These are phyloP conservation scores for Drosophila rellima DNA, from an alignment of 2,888 invertebrate genomes.

Conservation along the genomic window DNA sequence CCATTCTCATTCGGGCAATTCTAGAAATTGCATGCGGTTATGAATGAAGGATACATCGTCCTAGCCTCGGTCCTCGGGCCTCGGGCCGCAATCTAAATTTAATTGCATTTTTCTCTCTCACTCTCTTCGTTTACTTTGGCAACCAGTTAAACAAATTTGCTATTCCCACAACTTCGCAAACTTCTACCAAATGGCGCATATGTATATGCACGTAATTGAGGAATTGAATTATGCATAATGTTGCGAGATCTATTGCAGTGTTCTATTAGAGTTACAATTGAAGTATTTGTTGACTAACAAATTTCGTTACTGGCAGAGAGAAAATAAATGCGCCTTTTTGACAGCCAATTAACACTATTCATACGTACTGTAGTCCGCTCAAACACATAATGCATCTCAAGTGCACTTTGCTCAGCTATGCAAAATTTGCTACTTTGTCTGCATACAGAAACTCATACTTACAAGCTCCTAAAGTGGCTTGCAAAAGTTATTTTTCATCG, in stretches of 20 bases:
- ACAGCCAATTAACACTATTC: conserved; percentile 36
- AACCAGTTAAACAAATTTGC: conserved; percentile 42
- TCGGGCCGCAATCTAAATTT: conserved; percentile 52
- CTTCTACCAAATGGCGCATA: conserved; percentile 42
- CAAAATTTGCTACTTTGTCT: conserved; percentile 23
- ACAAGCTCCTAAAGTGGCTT: conserved; percentile 26
- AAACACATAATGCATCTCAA: conserved; percentile 18
- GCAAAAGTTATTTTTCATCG: conserved; percentile 24
- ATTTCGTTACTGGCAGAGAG: neutral
- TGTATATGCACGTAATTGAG: conserved; percentile 46
- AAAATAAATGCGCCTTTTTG: neutral
- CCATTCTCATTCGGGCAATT: conserved; percentile 23
- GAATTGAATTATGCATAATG: conserved; percentile 49
- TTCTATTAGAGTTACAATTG: conserved; percentile 14
- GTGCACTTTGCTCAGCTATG: conserved; percentile 28
- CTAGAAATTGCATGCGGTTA: conserved; percentile 48
- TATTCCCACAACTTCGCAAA: conserved; percentile 30
- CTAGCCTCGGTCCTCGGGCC: conserved; percentile 1
- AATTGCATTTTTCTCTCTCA: conserved; percentile 54
- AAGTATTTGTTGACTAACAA: neutral
- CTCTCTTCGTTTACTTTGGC: conserved; percentile 19
- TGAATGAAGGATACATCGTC: conserved; percentile 47
- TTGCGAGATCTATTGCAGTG: conserved; percentile 25
- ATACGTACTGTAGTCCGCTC: conserved; percentile 40
- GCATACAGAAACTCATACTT: conserved; percentile 7